Evolutionary conservation across 2,797 vertebrate species (phyloP).

Genomic region (Rousettus madagascariensis): DNA sequence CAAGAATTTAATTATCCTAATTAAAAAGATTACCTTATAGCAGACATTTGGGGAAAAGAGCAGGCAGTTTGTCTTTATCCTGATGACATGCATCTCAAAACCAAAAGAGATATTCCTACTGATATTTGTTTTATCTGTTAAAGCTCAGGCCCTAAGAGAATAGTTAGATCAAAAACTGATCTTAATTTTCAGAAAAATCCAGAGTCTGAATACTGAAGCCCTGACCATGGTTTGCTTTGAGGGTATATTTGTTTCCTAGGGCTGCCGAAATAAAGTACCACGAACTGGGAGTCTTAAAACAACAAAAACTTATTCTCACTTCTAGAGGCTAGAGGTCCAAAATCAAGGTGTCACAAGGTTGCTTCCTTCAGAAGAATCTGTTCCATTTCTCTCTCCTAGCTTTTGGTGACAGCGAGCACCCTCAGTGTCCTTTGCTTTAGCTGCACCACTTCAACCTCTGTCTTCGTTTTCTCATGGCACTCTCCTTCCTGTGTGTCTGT

Average conservation of each 20-base stretch:
- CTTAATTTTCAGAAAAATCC: not conserved
- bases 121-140: slow-evolving; percentile 22
- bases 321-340: not conserved
- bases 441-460: not conserved
- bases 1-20: slow-evolving; percentile 73
- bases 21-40: slow-evolving; percentile 72
- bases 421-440: not conserved
- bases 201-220: not conserved
- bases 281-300: not conserved
- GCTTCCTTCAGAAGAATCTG: not conserved
- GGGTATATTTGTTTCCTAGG: not conserved
- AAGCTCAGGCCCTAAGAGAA: slow-evolving; percentile 1
- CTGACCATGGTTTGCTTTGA: not conserved
- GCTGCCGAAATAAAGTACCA: not conserved
- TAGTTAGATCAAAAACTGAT: not conserved
- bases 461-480: not conserved
- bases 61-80: slow-evolving; percentile 58
- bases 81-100: slow-evolving; percentile 51
- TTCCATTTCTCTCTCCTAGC: not conserved
- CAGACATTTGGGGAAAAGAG: slow-evolving; percentile 58
- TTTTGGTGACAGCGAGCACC: not conserved
- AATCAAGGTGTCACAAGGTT: not conserved
- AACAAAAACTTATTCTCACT: not conserved
- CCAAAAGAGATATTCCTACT: slow-evolving; percentile 25
- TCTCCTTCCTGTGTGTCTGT: not conserved